phyloP scores from a whole-genome alignment of 2,797 vertebrate species.

The Pagetopsis macropterus region DNA sequence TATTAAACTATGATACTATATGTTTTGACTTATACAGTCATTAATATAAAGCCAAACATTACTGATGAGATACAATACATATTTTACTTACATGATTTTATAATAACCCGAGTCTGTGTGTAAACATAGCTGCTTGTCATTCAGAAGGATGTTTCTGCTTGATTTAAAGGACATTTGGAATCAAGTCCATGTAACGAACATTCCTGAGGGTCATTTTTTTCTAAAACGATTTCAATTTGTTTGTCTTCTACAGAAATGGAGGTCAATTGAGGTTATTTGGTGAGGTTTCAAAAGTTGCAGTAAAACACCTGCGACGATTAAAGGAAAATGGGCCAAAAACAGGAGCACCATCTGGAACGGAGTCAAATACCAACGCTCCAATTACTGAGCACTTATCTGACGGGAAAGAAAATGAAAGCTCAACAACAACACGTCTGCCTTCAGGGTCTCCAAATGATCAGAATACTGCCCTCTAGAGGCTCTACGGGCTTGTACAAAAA shows the following conservation, averaged over 20 bases:
- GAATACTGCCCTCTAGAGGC: slow-evolving; percentile 9
- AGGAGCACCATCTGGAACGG: neutral
- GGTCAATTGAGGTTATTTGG: no score
- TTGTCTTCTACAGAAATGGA: neutral
- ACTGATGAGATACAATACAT: no score
- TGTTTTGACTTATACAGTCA: no score
- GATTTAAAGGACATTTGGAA: neutral
- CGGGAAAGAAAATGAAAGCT: slow-evolving; percentile 2
- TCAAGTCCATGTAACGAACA: neutral
- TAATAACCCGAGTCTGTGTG: neutral
- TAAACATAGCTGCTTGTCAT: neutral
- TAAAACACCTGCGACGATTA: neutral
- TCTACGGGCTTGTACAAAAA: neutral
- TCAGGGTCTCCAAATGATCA: neutral
- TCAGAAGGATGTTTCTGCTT: neutral
- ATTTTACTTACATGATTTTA: neutral
- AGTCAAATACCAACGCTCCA: slow-evolving; percentile 6
- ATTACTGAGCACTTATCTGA: slow-evolving; percentile 9
- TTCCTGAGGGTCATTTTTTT: neutral
- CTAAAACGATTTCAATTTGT: neutral
- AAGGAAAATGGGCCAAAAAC: neutral
- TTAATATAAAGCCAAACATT: no score
- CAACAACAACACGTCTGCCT: slow-evolving; percentile 3
- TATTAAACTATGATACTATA: neutral
- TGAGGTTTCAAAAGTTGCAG: neutral